Base-by-base conservation (phyloP, 2,888 invertebrate genomes). In the Automeris io region DNA sequence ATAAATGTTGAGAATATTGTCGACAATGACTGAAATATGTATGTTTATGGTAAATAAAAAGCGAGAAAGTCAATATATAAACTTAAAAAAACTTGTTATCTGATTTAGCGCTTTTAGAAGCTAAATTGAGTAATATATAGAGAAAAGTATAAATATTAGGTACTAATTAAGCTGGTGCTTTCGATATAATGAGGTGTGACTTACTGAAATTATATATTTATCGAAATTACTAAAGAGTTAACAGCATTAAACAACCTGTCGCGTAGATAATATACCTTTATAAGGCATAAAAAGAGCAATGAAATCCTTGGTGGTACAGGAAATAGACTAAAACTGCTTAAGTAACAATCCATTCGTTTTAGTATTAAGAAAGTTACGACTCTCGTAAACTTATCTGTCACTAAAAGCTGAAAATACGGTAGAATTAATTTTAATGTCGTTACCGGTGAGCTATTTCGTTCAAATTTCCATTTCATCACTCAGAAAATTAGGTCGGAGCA, bases 331-430 rank as follows among this genome's bases (percentile, higher is more conserved):
- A 31, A 35, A 41, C 45, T 47, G 47, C 51, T 53, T 49, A 53
- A 61, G 54, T 56, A 44, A 55, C 53, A 34, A 46, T 57, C 46
- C 53, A 53, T 47, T 47, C 42, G 45, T 56, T 60, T 54, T 53
- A 51, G 38, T 51, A 43, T 51, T 47, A 41, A 31, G 41, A 51
- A 50, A 61, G 54, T 68, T 64, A 67, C 56, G 63, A 57, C 41
- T 38, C 46, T 57, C 67, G 54, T 71, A 68, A 71, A 70, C 58
- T 49, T 59, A 60, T 65, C 57, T 70, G 62, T 71, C 68, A 57
- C 56, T 58, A 60, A 61, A 60, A 51, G 55, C 52, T 57, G 58
- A 50, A 52, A 54, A 67, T 55, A 60, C 57, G 65, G 68, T 65
- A 67, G 63, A 57, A 61, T 66, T 59, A 60, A 70, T 68, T 63